Evolutionary conservation across 2,113 vertebrate species (phyloP).

Genomic region (Opisthocomus hoazin): DNA sequence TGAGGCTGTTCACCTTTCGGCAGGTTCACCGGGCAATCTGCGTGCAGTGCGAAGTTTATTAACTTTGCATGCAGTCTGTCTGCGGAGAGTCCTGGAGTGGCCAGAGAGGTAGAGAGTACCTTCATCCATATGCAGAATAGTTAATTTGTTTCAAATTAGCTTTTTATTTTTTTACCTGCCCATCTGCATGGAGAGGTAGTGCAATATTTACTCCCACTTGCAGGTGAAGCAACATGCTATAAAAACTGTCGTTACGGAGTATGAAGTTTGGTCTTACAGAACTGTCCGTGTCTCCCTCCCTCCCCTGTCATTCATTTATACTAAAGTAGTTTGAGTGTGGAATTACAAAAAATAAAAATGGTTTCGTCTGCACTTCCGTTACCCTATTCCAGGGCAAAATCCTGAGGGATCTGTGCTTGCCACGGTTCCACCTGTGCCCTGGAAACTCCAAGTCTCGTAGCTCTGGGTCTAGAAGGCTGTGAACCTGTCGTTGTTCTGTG

Average conservation of each 20-base stretch:
- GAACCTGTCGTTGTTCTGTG: background rate
- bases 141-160: conserved; percentile 31
- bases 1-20: background rate
- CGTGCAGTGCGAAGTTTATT: background rate
- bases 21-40: background rate
- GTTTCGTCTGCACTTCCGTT: background rate
- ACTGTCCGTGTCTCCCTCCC: background rate
- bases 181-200: background rate
- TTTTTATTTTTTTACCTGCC: background rate
- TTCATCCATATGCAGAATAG: background rate
- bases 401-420: background rate
- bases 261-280: background rate
- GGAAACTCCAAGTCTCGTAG: background rate
- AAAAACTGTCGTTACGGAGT: background rate
- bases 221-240: conserved; percentile 23
- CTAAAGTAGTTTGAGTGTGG: background rate
- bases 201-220: conserved; percentile 29
- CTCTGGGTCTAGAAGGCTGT: background rate
- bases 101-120: background rate
- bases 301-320: background rate
- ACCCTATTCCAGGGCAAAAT: background rate
- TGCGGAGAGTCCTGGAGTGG: background rate
- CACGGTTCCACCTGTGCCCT: background rate
- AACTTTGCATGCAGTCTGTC: background rate
- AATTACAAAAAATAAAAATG: background rate